Evolutionary conservation across 2,888 invertebrate genomes (phyloP).

Genomic region (Galerucella nymphaeae): DNA sequence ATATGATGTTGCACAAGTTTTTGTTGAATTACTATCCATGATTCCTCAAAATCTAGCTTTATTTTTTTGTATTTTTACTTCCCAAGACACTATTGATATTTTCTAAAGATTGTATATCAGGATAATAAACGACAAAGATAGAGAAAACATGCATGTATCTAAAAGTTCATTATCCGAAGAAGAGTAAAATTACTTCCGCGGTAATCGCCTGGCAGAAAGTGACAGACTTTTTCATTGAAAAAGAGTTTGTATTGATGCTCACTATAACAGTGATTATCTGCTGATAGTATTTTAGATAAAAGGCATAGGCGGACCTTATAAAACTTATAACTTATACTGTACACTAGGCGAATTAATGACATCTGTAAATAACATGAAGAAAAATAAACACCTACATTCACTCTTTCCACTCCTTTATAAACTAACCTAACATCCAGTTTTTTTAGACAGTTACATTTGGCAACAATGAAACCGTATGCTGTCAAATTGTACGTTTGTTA

Average conservation of each 20-base stretch:
- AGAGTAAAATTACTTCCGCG: constrained; percentile 7
- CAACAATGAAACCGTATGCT: too few species aligned
- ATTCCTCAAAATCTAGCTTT: too few species aligned
- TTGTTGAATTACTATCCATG: too few species aligned
- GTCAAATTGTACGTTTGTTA: too few species aligned
- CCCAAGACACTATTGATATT: background rate
- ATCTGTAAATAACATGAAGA: too few species aligned
- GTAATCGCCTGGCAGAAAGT: constrained; percentile 8
- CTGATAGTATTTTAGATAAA: background rate
- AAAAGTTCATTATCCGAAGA: constrained; percentile 4
- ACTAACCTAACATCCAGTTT: too few species aligned
- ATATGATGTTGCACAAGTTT: too few species aligned
- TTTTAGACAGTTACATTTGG: too few species aligned
- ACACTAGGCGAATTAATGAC: too few species aligned
- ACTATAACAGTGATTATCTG: background rate
- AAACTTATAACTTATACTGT: too few species aligned
- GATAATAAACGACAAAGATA: background rate
- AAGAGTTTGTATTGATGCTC: constrained; percentile 1
- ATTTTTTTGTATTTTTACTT: background rate
- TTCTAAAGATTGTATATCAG: background rate
- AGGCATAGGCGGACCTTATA: background rate
- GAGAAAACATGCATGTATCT: background rate
- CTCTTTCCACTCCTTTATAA: too few species aligned
- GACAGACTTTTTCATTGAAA: background rate
- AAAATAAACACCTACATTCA: too few species aligned